Base-by-base conservation (phyloP, 1,140 invertebrate genomes). In the Probaryconus sp. region DNA sequence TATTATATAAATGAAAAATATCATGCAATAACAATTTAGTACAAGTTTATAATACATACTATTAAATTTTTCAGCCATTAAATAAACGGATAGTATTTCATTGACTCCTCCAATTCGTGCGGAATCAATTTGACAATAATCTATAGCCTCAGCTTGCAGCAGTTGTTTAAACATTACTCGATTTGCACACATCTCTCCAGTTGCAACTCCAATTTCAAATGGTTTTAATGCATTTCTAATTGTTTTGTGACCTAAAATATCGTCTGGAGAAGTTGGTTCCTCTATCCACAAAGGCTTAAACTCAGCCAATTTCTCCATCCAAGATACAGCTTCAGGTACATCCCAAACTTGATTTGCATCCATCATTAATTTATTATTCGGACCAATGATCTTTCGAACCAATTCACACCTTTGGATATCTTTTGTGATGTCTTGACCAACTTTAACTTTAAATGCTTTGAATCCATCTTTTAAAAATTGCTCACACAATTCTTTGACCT, bases 331-430 rank as follows among this genome's bases (percentile, higher is more conserved):
- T 84, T 96, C 90, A 13, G 91, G 79, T 1, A 97, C 93, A 67
- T 95, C 94, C 96, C 96, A 98, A 3, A 92, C 89, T 90, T 98
- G 96, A 86, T 98, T 98, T 0, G 96, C 95, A 85, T 98, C 96
- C 1, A 97, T 90, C 94, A 97, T 96, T 89, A 94, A 74, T 53
- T 89, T 88, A 37, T 92, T 93, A 7, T 95, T 88, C 17, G 89
- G 82, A 4, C 95, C 95, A 74, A 98, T 96, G n/a, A 88, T 88
- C 43, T 93, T 89, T 21, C 96, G 87, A 0, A 97, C 91, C 1
- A 93, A 79, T 58, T 88, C 84, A 64, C 93, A 92, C 50, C 96
- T 86, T 78, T 90, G 88, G 14, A 91, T 91, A 80, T 97, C 96
- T 69, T 95, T 91, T 63, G 94, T 85, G n/a, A 96, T 69, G 86